phyloP scores from a whole-genome alignment of 2,888 invertebrate genomes.

The Apodemia hepburni region DNA sequence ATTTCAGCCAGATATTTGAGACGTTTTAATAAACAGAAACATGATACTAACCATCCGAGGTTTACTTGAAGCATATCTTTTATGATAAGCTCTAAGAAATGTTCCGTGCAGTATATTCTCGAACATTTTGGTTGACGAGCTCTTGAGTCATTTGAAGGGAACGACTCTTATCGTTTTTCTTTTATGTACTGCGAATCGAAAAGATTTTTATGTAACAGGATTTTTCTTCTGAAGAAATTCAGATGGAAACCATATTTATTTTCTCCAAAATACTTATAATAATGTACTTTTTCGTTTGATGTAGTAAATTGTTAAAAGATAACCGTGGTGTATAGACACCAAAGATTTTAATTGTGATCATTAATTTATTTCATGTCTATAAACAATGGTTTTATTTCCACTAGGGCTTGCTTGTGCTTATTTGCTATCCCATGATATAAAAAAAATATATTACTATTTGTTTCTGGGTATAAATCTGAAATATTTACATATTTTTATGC shows the following conservation, averaged over 20 bases:
- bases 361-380: too few relatives aligned
- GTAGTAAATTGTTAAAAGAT: not conserved
- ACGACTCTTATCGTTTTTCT: conserved; percentile 71
- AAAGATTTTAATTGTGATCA: too few relatives aligned
- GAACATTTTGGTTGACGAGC: conserved; percentile 52
- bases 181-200: conserved; percentile 72
- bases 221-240: conserved; percentile 6
- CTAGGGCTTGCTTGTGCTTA: too few relatives aligned
- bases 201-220: conserved; percentile 42
- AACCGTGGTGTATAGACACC: too few relatives aligned
- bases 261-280: not conserved
- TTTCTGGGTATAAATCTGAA: too few relatives aligned
- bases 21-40: conserved; percentile 56
- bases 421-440: too few relatives aligned
- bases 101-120: conserved; percentile 38
- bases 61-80: not conserved
- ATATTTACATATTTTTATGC: too few relatives aligned
- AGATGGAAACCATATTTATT: conserved; percentile 7
- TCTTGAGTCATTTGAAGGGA: conserved; percentile 65
- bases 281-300: not conserved
- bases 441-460: too few relatives aligned
- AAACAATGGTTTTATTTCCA: too few relatives aligned
- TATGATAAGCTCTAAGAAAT: conserved; percentile 17
- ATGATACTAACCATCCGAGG: conserved; percentile 41
- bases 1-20: conserved; percentile 46